Percentiles rank a stretch among this genome's conserved stretches.
Evolutionary conservation across 2,888 invertebrate species (phyloP).

Genomic region (Phasia obesa): DNA sequence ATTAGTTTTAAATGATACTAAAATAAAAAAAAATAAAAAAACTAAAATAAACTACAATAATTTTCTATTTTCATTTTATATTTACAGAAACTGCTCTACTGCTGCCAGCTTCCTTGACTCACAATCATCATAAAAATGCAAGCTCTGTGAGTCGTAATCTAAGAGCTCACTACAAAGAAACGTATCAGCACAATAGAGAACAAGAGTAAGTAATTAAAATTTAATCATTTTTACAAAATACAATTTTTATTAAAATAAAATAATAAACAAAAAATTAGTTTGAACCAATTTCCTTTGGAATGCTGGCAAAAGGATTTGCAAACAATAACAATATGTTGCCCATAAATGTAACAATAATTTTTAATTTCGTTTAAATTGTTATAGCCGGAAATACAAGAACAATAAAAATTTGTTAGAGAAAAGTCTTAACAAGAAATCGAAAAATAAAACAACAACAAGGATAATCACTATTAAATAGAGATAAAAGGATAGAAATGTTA

Average conservation of each 20-base stretch:
- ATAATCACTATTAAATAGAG: conserved; percentile 11
- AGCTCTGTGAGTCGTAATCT: conserved; percentile 86
- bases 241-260: not conserved
- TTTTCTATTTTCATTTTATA: too few relatives aligned
- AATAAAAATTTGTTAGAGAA: conserved; percentile 43
- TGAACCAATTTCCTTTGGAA: conserved; percentile 12
- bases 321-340: conserved; percentile 10
- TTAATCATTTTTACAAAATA: conserved; percentile 2
- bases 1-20: conserved; percentile 23
- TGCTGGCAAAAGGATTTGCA: not conserved
- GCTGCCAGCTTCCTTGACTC: conserved; percentile 90
- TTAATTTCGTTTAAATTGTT: not conserved
- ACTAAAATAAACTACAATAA: too few relatives aligned
- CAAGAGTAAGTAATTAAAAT: conserved; percentile 80
- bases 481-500: conserved; percentile 19
- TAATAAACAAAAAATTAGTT: not conserved
- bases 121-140: conserved; percentile 89
- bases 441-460: conserved; percentile 7
- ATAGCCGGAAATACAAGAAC: conserved; percentile 38
- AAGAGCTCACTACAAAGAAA: conserved; percentile 42
- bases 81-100: conserved; percentile 91
- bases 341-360: conserved; percentile 21
- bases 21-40: too few relatives aligned
- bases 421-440: conserved; percentile 10
- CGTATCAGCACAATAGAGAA: conserved; percentile 83